phyloP scores from a whole-genome alignment of 2,113 vertebrate species.

The Strigops habroptila region DNA sequence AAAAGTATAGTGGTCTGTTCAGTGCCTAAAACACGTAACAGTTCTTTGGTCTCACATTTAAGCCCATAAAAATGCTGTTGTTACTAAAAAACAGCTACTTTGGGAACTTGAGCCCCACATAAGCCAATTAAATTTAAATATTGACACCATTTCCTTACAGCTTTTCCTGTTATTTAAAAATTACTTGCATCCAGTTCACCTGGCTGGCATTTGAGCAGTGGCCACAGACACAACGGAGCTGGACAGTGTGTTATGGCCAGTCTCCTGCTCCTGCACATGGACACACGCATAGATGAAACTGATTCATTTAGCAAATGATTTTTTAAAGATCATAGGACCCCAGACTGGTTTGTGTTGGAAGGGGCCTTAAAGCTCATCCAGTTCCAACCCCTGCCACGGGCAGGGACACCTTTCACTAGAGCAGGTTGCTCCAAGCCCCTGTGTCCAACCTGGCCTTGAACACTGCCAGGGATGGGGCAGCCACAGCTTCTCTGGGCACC shows the following conservation, averaged over 20 bases:
- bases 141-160: neutral
- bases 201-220: neutral
- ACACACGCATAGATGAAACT: accelerated
- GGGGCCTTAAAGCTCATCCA: neutral
- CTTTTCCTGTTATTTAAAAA: neutral
- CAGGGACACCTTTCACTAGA: neutral
- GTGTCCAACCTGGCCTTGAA: no score
- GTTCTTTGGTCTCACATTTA: neutral
- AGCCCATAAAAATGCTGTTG: neutral
- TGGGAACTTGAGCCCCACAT: neutral
- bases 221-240: accelerated
- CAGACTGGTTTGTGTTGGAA: neutral
- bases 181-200: neutral
- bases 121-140: conserved; percentile 21
- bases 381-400: neutral
- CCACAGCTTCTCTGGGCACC: no score
- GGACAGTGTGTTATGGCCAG: accelerated
- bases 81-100: neutral
- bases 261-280: accelerated
- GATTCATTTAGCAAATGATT: neutral
- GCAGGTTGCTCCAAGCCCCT: no score
- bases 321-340: neutral
- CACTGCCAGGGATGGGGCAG: no score
- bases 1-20: neutral
- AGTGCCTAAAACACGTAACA: neutral